Evolutionary conservation across 2,888 invertebrate species (phyloP), one percentile per base, ranked within the genome.

Genomic region (Eupithecia subfuscata): DNA sequence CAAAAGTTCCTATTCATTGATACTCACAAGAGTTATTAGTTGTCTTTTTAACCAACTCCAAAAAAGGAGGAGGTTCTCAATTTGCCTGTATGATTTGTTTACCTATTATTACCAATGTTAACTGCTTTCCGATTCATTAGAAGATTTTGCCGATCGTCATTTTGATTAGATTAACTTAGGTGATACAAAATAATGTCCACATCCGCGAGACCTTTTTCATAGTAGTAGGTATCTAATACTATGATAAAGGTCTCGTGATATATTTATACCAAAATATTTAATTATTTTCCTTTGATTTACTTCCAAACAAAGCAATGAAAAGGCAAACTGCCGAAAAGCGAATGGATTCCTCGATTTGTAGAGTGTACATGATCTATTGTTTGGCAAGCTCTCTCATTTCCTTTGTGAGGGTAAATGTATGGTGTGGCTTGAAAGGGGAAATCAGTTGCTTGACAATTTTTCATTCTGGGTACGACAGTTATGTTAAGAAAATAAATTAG

Each of bases 301-400:
- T 64, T 64, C 14, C 64, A 64, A 64, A 34, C 34, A 67, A 67
- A 34, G 34, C 60, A 60, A 60, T 56, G 65, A 37, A 67, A 67
- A 40, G 65, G 40, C 65, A 22, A 22, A 67, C 37, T 67, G 65
- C 65, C 65, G 12, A 67, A 67, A 67, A 37, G 40, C 30, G 30
- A 64, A 64, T 34, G 64, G 65, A 37, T 67, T 40, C 37, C 65
- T 37, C 37, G 65, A 67, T 67, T 65, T 63, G 40, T 65, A 64
- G 43, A 68, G 70, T 65, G 79, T 78, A 74, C 78, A 81, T 73
- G 77, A 73, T 76, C 78, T 76, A 82, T 82, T 82, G 80, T 82
- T 79, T 79, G 80, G 80, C 78, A 78, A 72, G 75, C 75, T 75
- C 71, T 78, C 78, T 80, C 79, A 79, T 79, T 82, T 80, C 81